Percentiles rank a stretch among this genome's conserved stretches.
phyloP scores from a whole-genome alignment of 2,797 vertebrate genomes.

The Dryobates pubescens region DNA sequence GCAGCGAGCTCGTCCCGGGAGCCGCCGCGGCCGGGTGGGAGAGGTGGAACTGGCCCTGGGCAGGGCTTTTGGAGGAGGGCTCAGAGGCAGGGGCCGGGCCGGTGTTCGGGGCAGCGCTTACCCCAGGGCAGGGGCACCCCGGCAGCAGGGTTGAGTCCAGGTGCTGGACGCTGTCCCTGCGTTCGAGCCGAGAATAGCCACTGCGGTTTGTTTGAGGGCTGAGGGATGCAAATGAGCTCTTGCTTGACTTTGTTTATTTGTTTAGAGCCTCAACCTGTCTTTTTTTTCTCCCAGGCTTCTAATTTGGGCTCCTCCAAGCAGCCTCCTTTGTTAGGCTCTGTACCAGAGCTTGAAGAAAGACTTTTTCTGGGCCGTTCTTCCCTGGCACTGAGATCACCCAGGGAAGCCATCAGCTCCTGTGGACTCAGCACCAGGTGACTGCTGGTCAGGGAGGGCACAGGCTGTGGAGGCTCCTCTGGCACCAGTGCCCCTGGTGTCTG shows the following conservation, averaged over 20 bases:
- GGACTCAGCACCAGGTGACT: rapidly evolving
- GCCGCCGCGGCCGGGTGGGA: rapidly evolving
- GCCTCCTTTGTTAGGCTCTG: slow-evolving; percentile 9
- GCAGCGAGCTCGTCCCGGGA: rapidly evolving
- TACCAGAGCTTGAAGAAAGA: background rate
- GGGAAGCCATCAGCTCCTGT: background rate
- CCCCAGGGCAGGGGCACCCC: background rate
- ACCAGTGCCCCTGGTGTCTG: background rate
- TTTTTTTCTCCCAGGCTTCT: background rate
- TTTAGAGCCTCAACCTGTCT: background rate
- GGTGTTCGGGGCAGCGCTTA: background rate
- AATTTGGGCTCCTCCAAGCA: background rate
- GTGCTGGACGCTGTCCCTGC: background rate
- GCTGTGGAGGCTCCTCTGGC: background rate
- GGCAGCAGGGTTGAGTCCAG: background rate
- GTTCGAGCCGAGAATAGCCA: slow-evolving; percentile 41
- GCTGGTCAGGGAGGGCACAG: rapidly evolving
- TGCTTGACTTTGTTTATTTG: slow-evolving; percentile 44
- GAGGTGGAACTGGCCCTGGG: background rate
- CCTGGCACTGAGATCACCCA: background rate
- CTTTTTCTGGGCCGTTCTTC: background rate
- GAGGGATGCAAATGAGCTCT: slow-evolving; percentile 52
- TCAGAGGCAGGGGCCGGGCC: background rate
- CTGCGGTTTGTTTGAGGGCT: slow-evolving; percentile 36
- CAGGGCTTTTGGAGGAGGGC: background rate